Conservation (phyloP, 1,140 invertebrate genomes). For the Scaptomyza hsui region DNA sequence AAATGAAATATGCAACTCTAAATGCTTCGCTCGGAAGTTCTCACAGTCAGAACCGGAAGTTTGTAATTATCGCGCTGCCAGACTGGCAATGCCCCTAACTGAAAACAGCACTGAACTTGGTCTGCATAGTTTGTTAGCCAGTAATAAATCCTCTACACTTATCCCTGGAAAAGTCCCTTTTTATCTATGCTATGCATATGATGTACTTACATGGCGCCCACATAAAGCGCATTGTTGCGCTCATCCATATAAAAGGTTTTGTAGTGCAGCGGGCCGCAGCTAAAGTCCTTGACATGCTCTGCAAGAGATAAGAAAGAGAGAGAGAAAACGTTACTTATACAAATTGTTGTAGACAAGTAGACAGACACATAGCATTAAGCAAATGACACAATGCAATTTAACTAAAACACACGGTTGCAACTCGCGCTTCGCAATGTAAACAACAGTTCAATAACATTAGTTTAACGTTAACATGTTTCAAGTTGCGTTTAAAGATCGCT, state of each 20-base stretch:
- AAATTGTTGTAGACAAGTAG: neutral
- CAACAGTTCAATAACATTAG: neutral
- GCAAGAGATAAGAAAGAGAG: slow-evolving; percentile 83
- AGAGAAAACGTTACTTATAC: slow-evolving; percentile 34
- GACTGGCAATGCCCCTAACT: slow-evolving; percentile 4
- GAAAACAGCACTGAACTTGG: slow-evolving; percentile 26
- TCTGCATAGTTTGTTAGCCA: slow-evolving; percentile 30
- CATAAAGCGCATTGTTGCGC: slow-evolving; percentile 90
- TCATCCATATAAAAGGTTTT: slow-evolving; percentile 92
- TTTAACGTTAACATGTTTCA: neutral
- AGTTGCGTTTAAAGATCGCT: no score
- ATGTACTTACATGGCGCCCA: slow-evolving; percentile 93
- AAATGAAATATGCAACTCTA: slow-evolving; percentile 74
- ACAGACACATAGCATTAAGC: no score
- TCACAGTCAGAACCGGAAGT: slow-evolving; percentile 58
- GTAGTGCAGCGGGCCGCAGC: slow-evolving; percentile 92
- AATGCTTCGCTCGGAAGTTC: slow-evolving; percentile 56
- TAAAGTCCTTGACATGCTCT: slow-evolving; percentile 94
- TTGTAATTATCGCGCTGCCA: slow-evolving; percentile 62
- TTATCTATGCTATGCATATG: slow-evolving; percentile 5
- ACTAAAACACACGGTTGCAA: no score
- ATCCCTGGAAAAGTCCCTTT: slow-evolving; percentile 17
- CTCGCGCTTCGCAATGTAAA: neutral
- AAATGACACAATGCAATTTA: no score
- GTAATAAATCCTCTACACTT: slow-evolving; percentile 14